Base-by-base conservation (phyloP, 2,113 vertebrate genomes). In the Megatriorchis doriae region DNA sequence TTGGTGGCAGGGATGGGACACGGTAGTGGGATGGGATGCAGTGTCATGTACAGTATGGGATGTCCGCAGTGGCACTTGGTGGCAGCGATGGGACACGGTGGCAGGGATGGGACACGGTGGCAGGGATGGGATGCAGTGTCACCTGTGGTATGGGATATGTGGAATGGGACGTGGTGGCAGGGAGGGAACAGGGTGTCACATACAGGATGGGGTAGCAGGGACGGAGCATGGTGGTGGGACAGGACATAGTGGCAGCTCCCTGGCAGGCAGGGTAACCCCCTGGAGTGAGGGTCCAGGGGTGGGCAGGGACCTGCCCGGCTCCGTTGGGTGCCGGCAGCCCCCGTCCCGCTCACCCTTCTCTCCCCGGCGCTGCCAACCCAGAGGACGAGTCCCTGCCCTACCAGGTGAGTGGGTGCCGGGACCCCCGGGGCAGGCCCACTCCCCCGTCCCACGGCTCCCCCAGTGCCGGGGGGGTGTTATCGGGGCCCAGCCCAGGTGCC, bases 301-400 rank as follows among this genome's bases (percentile, higher is more conserved):
- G 74, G 53, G 56, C 66, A 78, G 40, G 48, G 48, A 45, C 48
- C 52, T 72, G 85, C 73, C 14, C 0, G 23, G 70, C 55, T 31
- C 86, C 0, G 0, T 5, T 6, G 45, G 36, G 29, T 38, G 62
- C 26, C 1, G 0, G 3, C 59, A 50, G 31, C 55, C n/a, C 36
- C 67, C 10, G 5, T 66, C 77, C 81, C 9, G 1, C 83, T 95
- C 79, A 81, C 67, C 13, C 6, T 42, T 97, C 94, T 96, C 88
- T 95, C 62, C 78, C 74, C 0, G 77, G 32, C 0, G 32, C 90
- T 6, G 74, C 74, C 1, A 18, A 56, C 59, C 31, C 94, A 98
- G 98, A 98, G 96, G 98, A 98, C 25, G 98, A 98, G 78, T 88
- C 94, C 36, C 96, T 97, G 52, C 97, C 98, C 6, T 97, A 98